Evolutionary conservation across 2,797 vertebrate genomes (phyloP), one percentile per base, ranked within the genome.

Genomic region (Channallabes apus): DNA sequence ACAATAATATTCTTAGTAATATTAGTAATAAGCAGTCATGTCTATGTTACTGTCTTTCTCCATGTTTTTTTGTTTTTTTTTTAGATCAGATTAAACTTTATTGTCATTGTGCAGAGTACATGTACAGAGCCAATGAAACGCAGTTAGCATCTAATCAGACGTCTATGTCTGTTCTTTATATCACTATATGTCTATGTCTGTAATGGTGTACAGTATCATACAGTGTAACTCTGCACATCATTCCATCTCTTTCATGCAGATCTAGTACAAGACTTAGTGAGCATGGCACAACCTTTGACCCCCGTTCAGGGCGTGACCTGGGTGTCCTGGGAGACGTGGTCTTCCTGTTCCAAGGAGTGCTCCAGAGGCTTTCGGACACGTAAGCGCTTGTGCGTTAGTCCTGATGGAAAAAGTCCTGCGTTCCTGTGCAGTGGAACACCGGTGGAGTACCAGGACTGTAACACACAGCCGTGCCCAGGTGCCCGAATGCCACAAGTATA

Each of bases 371-470:
- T 98, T 87, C 94, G 97, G 51, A 97, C 94, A 41, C 95, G 97
- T 32, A 98, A 96, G 86, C 96, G 97, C 0, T 93, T 93, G 78
- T 99, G 98, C 92, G 95, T 94, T 84, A 95, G 94, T 0, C 91
- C 96, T 0, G 96, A 98, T 87, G 96, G 96, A 77, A 94, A 95
- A 89, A 95, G 94, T 0, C 95, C 95, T 9, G 96, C 96, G 0
- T 90, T 95, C 82, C 94, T 95, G 38, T 99, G 98, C 86, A 91
- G 96, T 0, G 97, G 97, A 7, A 95, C 97, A 0, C 95, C 97
- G 0, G 93, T 97, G 62, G 97, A 98, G 85, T 99, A 98, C 87
- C 98, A 99, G 89, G 97, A 99, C 87, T 99, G 97, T 92, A 98
- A 97, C 92, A 91, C 94, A 71, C 91, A 97, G 83, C 96, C 94